These are phyloP conservation scores for Gephyroberyx darwinii DNA, from an alignment of 2,797 vertebrate species.

Conservation along the genomic window DNA sequence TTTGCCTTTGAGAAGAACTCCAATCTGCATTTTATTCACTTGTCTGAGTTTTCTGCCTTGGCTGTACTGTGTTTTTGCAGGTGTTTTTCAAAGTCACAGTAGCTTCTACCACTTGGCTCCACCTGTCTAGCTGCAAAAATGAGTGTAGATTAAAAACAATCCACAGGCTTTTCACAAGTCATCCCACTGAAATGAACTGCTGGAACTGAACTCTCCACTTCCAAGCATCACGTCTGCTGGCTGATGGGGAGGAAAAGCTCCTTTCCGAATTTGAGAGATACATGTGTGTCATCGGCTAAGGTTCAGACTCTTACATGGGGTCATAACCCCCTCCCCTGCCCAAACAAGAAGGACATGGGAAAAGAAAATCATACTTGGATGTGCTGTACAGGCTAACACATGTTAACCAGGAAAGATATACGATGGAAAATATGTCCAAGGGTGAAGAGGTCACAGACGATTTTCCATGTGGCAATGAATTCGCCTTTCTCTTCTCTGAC, in stretches of 20 bases:
- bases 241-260: no score
- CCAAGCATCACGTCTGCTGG: no score
- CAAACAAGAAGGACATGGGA: not conserved
- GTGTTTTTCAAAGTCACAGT: not conserved
- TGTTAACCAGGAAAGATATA: constrained; percentile 23
- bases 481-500: constrained; percentile 20
- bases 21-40: no score
- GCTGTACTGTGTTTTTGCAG: no score
- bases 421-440: constrained; percentile 7
- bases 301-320: constrained; percentile 21
- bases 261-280: not conserved
- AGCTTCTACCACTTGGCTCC: not conserved
- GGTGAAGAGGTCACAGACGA: constrained; percentile 32
- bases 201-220: no score
- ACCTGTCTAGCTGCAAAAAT: not conserved
- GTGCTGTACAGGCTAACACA: constrained; percentile 30
- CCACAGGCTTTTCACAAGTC: no score
- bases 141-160: no score
- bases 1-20: no score
- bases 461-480: constrained; percentile 41
- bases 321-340: not conserved
- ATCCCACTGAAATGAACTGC: no score
- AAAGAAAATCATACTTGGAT: constrained; percentile 10
- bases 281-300: not conserved
- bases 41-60: no score